Conservation (phyloP, 2,113 vertebrate genomes). For the Actinemys pallida region DNA sequence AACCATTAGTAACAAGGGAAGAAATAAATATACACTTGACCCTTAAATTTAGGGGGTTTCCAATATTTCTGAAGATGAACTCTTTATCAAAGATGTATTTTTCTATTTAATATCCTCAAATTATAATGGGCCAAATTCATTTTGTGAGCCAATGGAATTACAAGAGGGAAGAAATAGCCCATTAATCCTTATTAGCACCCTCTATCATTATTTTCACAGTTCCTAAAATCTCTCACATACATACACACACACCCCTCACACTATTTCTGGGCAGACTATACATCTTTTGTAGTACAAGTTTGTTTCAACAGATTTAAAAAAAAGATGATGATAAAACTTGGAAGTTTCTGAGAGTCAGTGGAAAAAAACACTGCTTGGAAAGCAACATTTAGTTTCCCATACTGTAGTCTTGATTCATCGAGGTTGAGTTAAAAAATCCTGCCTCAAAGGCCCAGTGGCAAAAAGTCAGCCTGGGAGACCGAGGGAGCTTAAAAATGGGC, state of each 20-base stretch:
- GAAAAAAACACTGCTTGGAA: background rate
- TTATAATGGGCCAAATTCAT: background rate
- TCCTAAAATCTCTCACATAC: background rate
- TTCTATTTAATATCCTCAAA: background rate
- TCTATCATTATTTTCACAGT: background rate
- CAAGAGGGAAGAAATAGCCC: background rate
- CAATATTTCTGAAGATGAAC: background rate
- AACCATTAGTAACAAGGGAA: background rate
- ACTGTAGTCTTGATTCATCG: background rate
- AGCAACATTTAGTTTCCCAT: background rate
- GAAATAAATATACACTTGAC: background rate
- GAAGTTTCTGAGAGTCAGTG: background rate
- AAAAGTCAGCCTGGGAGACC: background rate
- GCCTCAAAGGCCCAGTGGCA: background rate
- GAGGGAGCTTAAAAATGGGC: background rate
- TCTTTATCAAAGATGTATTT: background rate
- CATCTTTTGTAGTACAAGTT: rapidly evolving
- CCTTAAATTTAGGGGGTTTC: background rate
- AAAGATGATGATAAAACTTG: background rate
- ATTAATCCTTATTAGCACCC: background rate
- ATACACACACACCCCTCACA: background rate
- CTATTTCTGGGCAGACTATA: background rate
- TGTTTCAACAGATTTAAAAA: background rate
- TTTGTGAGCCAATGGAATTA: rapidly evolving
- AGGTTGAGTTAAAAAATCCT: background rate